Percentiles rank a stretch among this genome's conserved stretches.
These are phyloP conservation scores for Halcyon leucocephala DNA, from an alignment of 2,797 vertebrate genomes.

Conservation along the genomic window DNA sequence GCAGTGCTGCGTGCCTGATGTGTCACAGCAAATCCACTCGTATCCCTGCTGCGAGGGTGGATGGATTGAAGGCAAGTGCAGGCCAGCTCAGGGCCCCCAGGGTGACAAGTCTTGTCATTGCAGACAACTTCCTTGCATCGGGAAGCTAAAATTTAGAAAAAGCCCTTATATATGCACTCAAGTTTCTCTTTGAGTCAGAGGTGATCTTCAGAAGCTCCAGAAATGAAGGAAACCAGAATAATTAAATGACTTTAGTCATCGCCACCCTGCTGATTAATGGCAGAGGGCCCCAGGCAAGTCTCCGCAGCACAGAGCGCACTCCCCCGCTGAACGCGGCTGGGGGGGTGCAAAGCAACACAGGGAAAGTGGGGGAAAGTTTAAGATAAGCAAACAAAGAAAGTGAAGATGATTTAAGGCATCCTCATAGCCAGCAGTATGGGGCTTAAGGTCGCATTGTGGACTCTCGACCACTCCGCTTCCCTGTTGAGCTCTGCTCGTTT, in stretches of 20 bases:
- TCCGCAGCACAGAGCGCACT: background rate
- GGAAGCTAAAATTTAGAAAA: background rate
- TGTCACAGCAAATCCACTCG: background rate
- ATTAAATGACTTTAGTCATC: background rate
- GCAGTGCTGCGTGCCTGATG: background rate
- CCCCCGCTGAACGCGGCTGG: background rate
- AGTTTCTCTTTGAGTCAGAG: background rate
- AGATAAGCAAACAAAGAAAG: conserved; percentile 47
- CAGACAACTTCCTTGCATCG: background rate
- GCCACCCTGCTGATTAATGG: background rate
- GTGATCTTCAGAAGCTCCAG: background rate
- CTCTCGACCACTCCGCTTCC: background rate
- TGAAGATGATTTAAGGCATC: conserved; percentile 27
- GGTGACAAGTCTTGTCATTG: background rate
- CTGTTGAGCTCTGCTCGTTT: background rate
- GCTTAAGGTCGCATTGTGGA: background rate
- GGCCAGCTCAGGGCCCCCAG: background rate
- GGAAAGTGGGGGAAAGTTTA: conserved; percentile 47
- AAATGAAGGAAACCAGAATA: background rate
- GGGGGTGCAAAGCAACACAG: background rate
- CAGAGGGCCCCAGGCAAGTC: background rate
- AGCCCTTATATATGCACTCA: background rate
- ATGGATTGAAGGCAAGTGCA: background rate
- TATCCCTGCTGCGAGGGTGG: background rate
- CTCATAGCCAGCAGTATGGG: background rate